phyloP scores from a whole-genome alignment of 1,140 invertebrate species.

The Listronotus bonariensis region DNA sequence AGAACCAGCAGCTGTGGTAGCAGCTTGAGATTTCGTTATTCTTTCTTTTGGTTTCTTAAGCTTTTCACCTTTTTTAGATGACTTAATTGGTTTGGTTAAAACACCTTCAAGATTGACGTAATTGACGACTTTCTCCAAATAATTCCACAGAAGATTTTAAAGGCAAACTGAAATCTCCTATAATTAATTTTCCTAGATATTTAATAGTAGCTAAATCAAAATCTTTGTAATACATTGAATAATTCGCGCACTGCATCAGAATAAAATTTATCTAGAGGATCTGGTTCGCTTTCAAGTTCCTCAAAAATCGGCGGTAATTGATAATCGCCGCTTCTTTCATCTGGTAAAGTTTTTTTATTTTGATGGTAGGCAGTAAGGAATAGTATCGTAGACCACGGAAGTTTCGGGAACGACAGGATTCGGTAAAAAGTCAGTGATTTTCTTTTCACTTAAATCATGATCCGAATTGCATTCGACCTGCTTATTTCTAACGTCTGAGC shows the following conservation, averaged over 20 bases:
- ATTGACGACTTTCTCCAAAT: constrained; percentile 1
- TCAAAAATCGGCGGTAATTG: constrained; percentile 45
- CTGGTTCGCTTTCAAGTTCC: constrained; percentile 52
- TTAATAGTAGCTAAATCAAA: constrained; percentile 61
- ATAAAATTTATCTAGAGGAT: constrained; percentile 63
- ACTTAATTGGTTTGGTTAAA: constrained; percentile 1
- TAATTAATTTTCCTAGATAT: constrained; percentile 61
- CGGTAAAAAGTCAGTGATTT: constrained; percentile 39
- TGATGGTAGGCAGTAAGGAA: constrained; percentile 62
- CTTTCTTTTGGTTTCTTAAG: constrained; percentile 35
- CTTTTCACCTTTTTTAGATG: constrained; percentile 31
- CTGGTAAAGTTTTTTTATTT: constrained; percentile 54
- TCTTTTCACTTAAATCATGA: background rate
- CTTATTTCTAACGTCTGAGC: background rate
- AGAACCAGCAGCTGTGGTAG: background rate
- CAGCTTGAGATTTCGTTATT: constrained; percentile 15
- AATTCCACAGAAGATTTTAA: constrained; percentile 54
- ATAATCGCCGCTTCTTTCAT: constrained; percentile 55
- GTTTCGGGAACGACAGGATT: constrained; percentile 29
- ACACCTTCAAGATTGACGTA: background rate
- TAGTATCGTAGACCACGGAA: constrained; percentile 54
- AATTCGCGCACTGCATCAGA: constrained; percentile 59
- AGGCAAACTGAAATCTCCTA: constrained; percentile 59
- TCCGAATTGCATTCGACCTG: constrained; percentile 1
- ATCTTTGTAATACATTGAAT: constrained; percentile 61